Percentiles rank a stretch among this genome's conserved stretches.
These are phyloP conservation scores for Eupithecia dodoneata DNA, from an alignment of 2,888 invertebrate genomes.

Conservation along the genomic window DNA sequence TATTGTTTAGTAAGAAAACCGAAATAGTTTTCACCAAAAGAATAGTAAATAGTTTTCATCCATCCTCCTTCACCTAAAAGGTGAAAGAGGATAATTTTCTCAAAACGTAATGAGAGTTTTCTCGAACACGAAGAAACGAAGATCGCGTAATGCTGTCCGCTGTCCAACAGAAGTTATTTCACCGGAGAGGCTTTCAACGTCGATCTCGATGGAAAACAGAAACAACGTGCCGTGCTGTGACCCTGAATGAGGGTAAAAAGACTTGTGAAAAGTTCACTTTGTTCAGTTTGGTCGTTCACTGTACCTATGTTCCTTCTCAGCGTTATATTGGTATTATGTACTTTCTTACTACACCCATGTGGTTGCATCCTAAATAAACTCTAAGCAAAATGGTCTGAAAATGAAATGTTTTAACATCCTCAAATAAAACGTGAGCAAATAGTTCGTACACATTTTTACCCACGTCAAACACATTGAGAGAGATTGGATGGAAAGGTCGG, in stretches of 20 bases:
- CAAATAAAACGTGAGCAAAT: conserved; percentile 22
- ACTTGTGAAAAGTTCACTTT: neutral
- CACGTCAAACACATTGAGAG: conserved; percentile 24
- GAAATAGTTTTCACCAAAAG: neutral
- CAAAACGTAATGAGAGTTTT: neutral
- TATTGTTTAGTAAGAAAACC: neutral
- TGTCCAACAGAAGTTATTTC: neutral
- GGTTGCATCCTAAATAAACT: neutral
- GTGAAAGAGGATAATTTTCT: neutral
- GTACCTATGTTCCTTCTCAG: neutral
- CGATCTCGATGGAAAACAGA: neutral
- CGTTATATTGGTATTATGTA: neutral
- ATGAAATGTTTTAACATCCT: neutral
- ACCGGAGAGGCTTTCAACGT: neutral
- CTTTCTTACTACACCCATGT: neutral
- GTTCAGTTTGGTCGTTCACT: neutral
- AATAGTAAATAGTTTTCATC: too few species aligned
- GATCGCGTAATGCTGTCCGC: neutral
- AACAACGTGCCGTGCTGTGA: too few species aligned
- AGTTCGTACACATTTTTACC: conserved; percentile 12
- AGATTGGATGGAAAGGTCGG: conserved; percentile 17
- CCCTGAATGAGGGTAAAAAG: too few species aligned
- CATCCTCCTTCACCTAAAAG: neutral
- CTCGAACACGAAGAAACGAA: neutral
- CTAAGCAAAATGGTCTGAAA: neutral